A percentile compares a stretch with the other conserved stretches of the same genome.
These are phyloP conservation scores for Caradrina clavipalpis DNA, from an alignment of 2,888 invertebrate species.

Conservation along the genomic window DNA sequence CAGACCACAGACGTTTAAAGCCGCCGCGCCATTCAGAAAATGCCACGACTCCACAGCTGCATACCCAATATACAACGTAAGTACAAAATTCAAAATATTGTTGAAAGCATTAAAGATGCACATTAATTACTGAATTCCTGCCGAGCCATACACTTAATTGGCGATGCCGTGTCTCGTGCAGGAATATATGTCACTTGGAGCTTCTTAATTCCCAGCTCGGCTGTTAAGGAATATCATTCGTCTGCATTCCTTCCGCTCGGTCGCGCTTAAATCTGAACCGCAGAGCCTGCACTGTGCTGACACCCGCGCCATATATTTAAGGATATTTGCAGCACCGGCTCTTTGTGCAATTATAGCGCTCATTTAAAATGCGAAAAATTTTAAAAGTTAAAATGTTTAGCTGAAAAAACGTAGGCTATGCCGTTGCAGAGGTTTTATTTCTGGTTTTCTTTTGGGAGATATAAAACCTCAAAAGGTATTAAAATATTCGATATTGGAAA, in stretches of 20 bases:
- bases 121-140: constrained; percentile 60
- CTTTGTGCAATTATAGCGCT: constrained; percentile 50
- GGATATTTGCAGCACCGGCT: constrained; percentile 55
- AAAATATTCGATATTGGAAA: constrained; percentile 20
- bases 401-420: neutral
- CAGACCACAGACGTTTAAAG: constrained; percentile 30
- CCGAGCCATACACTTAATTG: constrained; percentile 65
- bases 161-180: constrained; percentile 63
- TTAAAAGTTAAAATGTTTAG: constrained; percentile 28
- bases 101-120: constrained; percentile 46
- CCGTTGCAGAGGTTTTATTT: constrained; percentile 15
- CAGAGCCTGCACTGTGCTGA: constrained; percentile 64
- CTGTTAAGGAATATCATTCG: constrained; percentile 70
- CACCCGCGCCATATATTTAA: constrained; percentile 60
- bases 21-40: constrained; percentile 19
- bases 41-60: constrained; percentile 2
- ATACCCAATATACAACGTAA: constrained; percentile 7
- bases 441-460: neutral
- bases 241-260: constrained; percentile 71
- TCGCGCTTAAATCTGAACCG: constrained; percentile 68
- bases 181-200: constrained; percentile 65
- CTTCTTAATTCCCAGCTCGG: constrained; percentile 66
- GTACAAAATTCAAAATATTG: constrained; percentile 46
- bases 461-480: constrained; percentile 22
- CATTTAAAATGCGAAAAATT: constrained; percentile 28